These are phyloP conservation scores for Ophion ventricosus DNA, from an alignment of 2,888 invertebrate species.

Conservation along the genomic window DNA sequence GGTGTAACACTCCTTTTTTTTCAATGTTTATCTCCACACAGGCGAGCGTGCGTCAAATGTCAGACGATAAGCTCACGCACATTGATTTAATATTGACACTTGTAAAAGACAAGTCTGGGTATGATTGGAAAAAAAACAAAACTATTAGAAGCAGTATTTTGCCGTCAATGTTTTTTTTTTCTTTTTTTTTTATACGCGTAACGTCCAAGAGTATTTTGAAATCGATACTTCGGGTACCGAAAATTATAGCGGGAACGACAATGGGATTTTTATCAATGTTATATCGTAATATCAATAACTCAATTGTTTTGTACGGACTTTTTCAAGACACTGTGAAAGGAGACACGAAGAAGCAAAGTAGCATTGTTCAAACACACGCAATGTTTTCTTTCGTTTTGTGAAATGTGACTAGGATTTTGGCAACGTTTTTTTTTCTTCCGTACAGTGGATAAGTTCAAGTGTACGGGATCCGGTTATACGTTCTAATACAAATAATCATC, in stretches of 20 bases:
- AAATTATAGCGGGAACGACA: not conserved
- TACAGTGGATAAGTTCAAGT: conserved; percentile 16
- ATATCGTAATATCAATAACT: conserved; percentile 19
- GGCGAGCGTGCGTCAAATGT: not conserved
- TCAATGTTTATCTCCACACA: not conserved
- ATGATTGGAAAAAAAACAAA: conserved; percentile 25
- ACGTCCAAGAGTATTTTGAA: conserved; percentile 28
- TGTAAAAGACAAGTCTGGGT: not conserved
- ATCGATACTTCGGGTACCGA: conserved; percentile 9
- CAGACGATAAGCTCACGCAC: not conserved
- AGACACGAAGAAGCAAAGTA: conserved; percentile 22
- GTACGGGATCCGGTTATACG: conserved; percentile 36
- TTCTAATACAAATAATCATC: conserved; percentile 48
- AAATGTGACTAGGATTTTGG: conserved; percentile 21
- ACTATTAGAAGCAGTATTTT: conserved; percentile 40
- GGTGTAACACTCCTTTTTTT: not conserved
- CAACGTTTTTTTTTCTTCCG: not conserved
- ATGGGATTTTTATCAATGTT: conserved; percentile 22
- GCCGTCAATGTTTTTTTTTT: conserved; percentile 33
- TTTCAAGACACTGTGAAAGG: conserved; percentile 24
- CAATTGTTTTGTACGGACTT: conserved; percentile 30
- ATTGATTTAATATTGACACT: conserved; percentile 14
- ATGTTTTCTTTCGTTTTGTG: conserved; percentile 23
- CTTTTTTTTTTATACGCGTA: conserved; percentile 18
- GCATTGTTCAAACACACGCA: not conserved